These are phyloP conservation scores for Protobothrops flavoviridis DNA, from an alignment of 2,113 vertebrate species.

Conservation along the genomic window DNA sequence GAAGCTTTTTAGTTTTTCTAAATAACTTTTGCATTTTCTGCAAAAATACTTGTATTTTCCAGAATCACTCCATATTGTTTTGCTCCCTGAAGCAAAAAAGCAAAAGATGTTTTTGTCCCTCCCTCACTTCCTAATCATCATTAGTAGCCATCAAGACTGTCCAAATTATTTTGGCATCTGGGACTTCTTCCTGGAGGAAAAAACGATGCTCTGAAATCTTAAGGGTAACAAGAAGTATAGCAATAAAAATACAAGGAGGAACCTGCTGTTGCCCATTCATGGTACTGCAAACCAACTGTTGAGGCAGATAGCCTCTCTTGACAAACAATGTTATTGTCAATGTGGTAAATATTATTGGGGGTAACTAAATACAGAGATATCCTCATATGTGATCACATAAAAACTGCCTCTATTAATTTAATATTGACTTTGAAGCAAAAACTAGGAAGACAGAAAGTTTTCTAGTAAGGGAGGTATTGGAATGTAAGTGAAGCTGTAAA, in stretches of 20 bases:
- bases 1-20: neutral
- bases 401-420: neutral
- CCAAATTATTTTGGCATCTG: neutral
- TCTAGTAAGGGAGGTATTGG: neutral
- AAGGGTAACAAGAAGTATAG: neutral
- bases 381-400: neutral
- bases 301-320: neutral
- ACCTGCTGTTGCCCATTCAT: neutral
- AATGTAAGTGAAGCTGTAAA: neutral
- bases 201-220: neutral
- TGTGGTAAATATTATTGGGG: neutral
- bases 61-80: too few species aligned
- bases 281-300: neutral
- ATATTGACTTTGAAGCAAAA: neutral
- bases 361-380: neutral
- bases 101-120: neutral
- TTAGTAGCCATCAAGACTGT: neutral
- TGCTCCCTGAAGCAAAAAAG: neutral
- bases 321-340: neutral
- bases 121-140: neutral
- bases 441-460: neutral
- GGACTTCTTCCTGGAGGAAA: neutral
- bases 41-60: neutral
- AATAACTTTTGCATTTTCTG: neutral
- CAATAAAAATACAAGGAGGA: neutral